These are phyloP conservation scores for Psilopsiagon aymara DNA, from an alignment of 2,113 vertebrate genomes.

Conservation along the genomic window DNA sequence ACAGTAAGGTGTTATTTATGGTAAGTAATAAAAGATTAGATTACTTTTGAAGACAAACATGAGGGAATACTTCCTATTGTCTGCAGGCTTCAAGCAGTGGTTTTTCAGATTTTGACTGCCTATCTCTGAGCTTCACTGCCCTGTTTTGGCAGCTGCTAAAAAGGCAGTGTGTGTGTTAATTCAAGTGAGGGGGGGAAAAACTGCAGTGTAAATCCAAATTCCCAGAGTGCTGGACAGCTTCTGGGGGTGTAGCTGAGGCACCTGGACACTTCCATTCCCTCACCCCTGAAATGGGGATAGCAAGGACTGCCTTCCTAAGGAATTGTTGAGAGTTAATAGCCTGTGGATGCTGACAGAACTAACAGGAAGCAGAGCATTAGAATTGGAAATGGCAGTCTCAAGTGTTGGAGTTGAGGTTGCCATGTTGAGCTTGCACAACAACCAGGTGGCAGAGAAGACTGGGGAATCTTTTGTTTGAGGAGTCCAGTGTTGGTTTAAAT, in stretches of 20 bases:
- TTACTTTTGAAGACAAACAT: background rate
- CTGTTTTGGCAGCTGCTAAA: background rate
- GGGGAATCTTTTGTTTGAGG: background rate
- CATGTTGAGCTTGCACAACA: background rate
- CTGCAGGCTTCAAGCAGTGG: background rate
- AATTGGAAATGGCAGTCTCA: constrained; percentile 30
- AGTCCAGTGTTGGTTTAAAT: background rate
- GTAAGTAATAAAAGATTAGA: background rate
- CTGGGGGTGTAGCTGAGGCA: background rate
- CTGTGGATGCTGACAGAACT: background rate
- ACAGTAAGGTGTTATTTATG: background rate
- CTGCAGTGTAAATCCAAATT: background rate
- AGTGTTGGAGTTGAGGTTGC: background rate
- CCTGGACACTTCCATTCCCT: background rate
- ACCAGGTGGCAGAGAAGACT: background rate
- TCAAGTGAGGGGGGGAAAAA: background rate
- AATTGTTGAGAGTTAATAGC: background rate
- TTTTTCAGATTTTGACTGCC: background rate
- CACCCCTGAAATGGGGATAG: background rate
- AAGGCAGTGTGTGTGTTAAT: background rate
- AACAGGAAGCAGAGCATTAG: constrained; percentile 8
- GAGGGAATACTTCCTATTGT: background rate
- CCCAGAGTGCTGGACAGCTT: background rate
- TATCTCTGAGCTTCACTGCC: background rate
- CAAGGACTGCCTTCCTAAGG: background rate